Evolutionary conservation across 2,888 invertebrate species (phyloP), one percentile per base, ranked within the genome.

Genomic region (Conus canariensis): DNA sequence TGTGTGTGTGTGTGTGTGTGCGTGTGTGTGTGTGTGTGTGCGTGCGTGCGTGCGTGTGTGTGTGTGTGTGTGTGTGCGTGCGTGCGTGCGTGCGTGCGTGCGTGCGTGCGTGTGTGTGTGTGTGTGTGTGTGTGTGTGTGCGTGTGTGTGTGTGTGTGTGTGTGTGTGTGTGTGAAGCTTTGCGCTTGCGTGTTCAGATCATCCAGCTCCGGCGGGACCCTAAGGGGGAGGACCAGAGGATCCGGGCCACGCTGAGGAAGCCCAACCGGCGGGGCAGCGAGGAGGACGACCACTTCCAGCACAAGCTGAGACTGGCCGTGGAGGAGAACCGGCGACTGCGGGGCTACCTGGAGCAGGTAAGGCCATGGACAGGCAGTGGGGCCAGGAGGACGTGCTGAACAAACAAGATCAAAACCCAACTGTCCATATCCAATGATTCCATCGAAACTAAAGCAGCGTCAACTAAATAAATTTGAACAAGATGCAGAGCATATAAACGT

Each of bases 191-290:
- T 83, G 83, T 58, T 10, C 97, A 99, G 98, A 97, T 99, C 92
- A 97, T 99, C 92, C 99, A 99, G 96, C 97, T 99, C 89, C 98
- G 98, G 93, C 97, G 98, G 93, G 98, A 98, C 96, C 98, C 99
- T 0, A 97, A 97, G 93, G 98, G 98, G 0, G 97, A 98, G 9
- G 98, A 98, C 94, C 98, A 98, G 95, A 97, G 98, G 90, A 98
- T 98, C 91, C 97, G 99, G 80, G 98, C 99, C 2, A 99, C 99
- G 0, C 97, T 99, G 88, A 97, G 98, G 91, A 98, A 98, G 1
- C 88, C 93, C 14, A 90, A 83, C 12, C 83, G 85, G 5, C 90
- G 89, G 0, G 14, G 60, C 16, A 89, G 70, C 80, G 90, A 91
- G 30, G 87, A 90, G n/a, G 91, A 91, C 67, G 88, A 70, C 86